Percentiles rank a stretch among this genome's conserved stretches.
phyloP scores from a whole-genome alignment of 37 sponge, comb jelly and placozoan species.

The Haliclona indistincta region DNA sequence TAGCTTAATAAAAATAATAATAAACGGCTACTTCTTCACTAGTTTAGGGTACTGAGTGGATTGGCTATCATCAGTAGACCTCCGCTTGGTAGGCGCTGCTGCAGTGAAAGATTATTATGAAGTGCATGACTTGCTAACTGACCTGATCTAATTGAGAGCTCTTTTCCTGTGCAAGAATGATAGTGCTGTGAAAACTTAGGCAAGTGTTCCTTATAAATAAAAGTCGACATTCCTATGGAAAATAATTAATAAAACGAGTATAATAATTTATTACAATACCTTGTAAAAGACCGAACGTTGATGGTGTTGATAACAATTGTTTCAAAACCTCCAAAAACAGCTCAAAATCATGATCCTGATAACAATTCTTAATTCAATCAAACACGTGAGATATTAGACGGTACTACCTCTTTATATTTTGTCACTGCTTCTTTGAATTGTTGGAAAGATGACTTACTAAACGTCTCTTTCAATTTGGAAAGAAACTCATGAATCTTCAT shows the following conservation, averaged over 20 bases:
- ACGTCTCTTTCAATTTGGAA: conserved; percentile 25
- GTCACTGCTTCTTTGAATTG: conserved; percentile 40
- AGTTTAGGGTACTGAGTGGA: too few relatives aligned
- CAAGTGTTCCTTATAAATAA: conserved; percentile 33
- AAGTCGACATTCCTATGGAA: conserved; percentile 22
- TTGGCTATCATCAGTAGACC: too few relatives aligned
- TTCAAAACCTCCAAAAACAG: conserved; percentile 24
- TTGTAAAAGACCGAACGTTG: conserved; percentile 31
- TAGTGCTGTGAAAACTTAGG: too few relatives aligned
- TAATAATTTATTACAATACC: conserved; percentile 8
- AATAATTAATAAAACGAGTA: not conserved
- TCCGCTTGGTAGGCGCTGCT: too few relatives aligned
- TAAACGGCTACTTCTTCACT: too few relatives aligned
- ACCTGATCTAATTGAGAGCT: too few relatives aligned
- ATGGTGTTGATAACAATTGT: conserved; percentile 42
- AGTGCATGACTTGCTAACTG: too few relatives aligned
- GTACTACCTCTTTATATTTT: conserved; percentile 46
- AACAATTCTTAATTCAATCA: too few relatives aligned
- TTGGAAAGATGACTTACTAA: conserved; percentile 45
- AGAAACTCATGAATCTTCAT: conserved; percentile 32
- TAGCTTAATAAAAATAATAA: too few relatives aligned
- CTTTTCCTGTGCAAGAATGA: too few relatives aligned
- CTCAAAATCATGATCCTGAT: conserved; percentile 46
- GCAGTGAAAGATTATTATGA: too few relatives aligned
- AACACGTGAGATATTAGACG: not conserved